Evolutionary conservation across 2,888 invertebrate species (phyloP).

Genomic region (Therioaphis trifolii): DNA sequence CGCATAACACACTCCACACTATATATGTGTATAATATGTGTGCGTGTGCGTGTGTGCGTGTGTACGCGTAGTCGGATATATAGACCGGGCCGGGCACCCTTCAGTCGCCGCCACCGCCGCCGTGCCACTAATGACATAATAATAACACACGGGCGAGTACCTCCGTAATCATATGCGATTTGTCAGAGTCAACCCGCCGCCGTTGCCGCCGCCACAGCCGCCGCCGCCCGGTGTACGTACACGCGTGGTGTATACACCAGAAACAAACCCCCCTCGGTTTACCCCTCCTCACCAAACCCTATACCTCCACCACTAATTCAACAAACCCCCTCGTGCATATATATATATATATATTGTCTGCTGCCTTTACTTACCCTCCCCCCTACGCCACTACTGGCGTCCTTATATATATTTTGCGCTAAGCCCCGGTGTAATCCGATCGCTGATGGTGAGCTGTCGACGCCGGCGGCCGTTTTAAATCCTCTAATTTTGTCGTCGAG

Average conservation of each 20-base stretch:
- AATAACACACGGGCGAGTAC: conserved; percentile 66
- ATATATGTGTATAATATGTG: background rate
- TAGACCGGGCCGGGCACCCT: conserved; percentile 59
- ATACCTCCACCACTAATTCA: conserved; percentile 24
- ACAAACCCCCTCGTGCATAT: conserved; percentile 28
- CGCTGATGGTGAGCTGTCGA: conserved; percentile 46
- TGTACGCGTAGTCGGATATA: conserved; percentile 30
- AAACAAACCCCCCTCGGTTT: conserved; percentile 60
- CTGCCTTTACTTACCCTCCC: conserved; percentile 20
- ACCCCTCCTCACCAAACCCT: background rate
- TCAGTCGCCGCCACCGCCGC: conserved; percentile 48
- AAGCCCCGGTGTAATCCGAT: conserved; percentile 59
- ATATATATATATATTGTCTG: conserved; percentile 47
- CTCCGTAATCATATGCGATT: conserved; percentile 67
- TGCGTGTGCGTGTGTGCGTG: background rate
- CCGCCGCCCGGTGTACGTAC: conserved; percentile 24
- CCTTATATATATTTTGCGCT: conserved; percentile 38
- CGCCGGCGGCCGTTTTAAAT: conserved; percentile 48
- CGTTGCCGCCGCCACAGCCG: conserved; percentile 32
- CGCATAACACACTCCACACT: background rate
- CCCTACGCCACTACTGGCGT: background rate
- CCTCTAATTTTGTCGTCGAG: conserved; percentile 58
- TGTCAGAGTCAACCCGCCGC: conserved; percentile 65
- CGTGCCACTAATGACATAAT: conserved; percentile 67
- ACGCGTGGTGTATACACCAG: conserved; percentile 33